Evolutionary conservation across 92 coral and sea anemone genomes (phyloP).

Genomic region (Diadumene lineata): DNA sequence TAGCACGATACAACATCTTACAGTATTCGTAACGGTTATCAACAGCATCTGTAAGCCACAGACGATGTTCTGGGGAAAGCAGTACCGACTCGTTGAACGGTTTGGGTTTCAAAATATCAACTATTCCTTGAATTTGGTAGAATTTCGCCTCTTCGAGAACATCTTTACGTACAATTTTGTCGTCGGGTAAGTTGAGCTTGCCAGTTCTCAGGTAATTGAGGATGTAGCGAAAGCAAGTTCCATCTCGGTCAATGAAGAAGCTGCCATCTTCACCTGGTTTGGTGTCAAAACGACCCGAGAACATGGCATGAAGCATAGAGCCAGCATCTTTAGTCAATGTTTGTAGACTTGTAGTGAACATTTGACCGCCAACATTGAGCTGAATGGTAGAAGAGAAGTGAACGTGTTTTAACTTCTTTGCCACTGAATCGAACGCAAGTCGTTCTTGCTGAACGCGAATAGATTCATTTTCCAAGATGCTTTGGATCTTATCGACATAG

Average conservation of each 20-base stretch:
- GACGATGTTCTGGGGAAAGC: slow-evolving; percentile 41
- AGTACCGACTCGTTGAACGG: slow-evolving; percentile 48
- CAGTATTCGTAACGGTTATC: slow-evolving; percentile 12
- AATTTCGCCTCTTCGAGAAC: slow-evolving; percentile 66
- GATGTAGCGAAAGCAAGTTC: slow-evolving; percentile 73
- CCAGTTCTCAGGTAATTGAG: slow-evolving; percentile 74
- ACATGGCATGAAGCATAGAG: slow-evolving; percentile 80
- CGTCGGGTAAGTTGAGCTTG: slow-evolving; percentile 52
- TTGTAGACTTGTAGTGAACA: slow-evolving; percentile 58
- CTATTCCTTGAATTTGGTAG: slow-evolving; percentile 71
- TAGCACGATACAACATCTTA: slow-evolving; percentile 51
- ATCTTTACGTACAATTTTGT: slow-evolving; percentile 47
- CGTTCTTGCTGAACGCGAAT: slow-evolving; percentile 42
- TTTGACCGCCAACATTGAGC: slow-evolving; percentile 73
- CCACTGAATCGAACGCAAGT: slow-evolving; percentile 55
- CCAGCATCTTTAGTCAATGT: slow-evolving; percentile 66
- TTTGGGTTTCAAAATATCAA: slow-evolving; percentile 41
- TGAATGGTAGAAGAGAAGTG: slow-evolving; percentile 55
- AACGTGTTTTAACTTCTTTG: slow-evolving; percentile 60
- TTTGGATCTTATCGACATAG: slow-evolving; percentile 16
- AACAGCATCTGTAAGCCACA: slow-evolving; percentile 39
- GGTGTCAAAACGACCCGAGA: slow-evolving; percentile 70
- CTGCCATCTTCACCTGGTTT: slow-evolving; percentile 74
- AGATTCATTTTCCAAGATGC: slow-evolving; percentile 19
- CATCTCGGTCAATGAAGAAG: slow-evolving; percentile 78